Conservation (phyloP, 1,140 invertebrate species). For the Aphelinus certus region DNA sequence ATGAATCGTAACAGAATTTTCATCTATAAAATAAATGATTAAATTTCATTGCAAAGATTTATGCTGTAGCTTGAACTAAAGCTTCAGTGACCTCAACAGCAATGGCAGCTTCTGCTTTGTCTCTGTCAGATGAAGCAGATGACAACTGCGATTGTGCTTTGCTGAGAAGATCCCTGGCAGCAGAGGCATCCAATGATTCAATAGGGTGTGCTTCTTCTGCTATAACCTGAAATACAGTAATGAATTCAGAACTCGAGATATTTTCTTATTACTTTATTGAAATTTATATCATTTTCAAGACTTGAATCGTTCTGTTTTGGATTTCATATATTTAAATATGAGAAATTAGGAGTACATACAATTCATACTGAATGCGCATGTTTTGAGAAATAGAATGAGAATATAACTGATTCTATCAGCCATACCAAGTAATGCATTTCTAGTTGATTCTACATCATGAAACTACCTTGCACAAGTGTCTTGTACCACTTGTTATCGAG, state of each 20-base stretch:
- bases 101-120: slow-evolving; percentile 92
- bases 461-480: too few relatives aligned
- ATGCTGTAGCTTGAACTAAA: slow-evolving; percentile 84
- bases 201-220: slow-evolving; percentile 96
- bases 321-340: too few relatives aligned
- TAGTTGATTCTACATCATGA: too few relatives aligned
- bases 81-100: slow-evolving; percentile 95
- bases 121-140: slow-evolving; percentile 83
- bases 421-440: too few relatives aligned
- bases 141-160: slow-evolving; percentile 86
- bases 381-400: too few relatives aligned
- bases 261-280: background rate
- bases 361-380: too few relatives aligned
- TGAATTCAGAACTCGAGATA: too few relatives aligned
- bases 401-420: too few relatives aligned
- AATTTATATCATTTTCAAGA: background rate
- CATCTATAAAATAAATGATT: slow-evolving; percentile 39
- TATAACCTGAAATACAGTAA: slow-evolving; percentile 72
- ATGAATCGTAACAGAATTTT: slow-evolving; percentile 12
- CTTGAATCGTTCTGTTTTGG: too few relatives aligned
- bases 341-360: too few relatives aligned
- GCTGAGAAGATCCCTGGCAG: slow-evolving; percentile 83
- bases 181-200: slow-evolving; percentile 83
- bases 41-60: slow-evolving; percentile 54
- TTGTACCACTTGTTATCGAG: too few relatives aligned